Base-by-base conservation (phyloP, 64 coral and sea anemone species). In the Actinia equina region DNA sequence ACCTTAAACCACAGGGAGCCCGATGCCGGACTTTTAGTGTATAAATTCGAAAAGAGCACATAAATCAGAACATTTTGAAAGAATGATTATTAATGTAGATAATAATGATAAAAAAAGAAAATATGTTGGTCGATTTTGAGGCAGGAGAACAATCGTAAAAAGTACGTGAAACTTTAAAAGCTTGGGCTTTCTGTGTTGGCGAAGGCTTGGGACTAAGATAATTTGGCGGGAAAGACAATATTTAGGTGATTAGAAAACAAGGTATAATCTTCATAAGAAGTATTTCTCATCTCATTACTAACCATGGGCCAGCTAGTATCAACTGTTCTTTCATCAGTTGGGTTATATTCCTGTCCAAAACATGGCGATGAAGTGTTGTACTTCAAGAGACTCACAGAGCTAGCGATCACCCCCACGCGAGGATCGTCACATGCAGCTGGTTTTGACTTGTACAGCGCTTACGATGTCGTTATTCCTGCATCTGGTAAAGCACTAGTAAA, bases 401-500 rank as follows among this genome's bases (percentile, higher is more conserved):
- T 17, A 18, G 96, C 89, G 6, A 92, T 94, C 11, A 53, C 93
- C 5, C 96, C 96, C 13, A 88, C 87, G 25, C 90, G 96, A 82
- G 96, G 96, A 0, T 95, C 96, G 0, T 80, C 81, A 4, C 89
- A 89, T n/a, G 93, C 96, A 0, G 96, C 96, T 16, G 96, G 96
- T 9, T 98, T 95, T 62, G 96, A 98, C 54, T 85, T 98, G 88
- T 95, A 94, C 54, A 89, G 90, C 41, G 93, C 96, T 2, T 94
- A 98, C 63, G 76, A 93, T n/a, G 41, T 88, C 44, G 42, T 17
- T 6, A 89, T 98, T 17, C 96, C 96, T 20, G 91, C 91, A 14
- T 88, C 94, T 80, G 96, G 96, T 52, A 98, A 98, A 52, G 96
- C 96, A 60, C 77, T 98, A 23, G 93, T 98, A 2, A 98, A 93